Conservation (phyloP, 2,113 vertebrate genomes). For the Paramormyrops kingsleyae region DNA sequence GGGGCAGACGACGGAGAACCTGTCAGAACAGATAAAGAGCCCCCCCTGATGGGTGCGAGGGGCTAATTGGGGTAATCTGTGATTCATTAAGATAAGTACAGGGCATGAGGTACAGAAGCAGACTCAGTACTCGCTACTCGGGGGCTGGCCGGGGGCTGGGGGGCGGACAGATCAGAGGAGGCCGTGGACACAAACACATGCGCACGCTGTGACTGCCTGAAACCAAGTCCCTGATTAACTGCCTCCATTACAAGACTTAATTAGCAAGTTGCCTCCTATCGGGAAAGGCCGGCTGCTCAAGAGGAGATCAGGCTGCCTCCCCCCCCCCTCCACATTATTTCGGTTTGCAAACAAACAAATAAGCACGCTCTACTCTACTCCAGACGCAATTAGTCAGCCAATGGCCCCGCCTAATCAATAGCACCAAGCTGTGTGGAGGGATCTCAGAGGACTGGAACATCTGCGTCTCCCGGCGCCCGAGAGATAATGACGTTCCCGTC, state of each 20-base stretch:
- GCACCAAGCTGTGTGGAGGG: not conserved
- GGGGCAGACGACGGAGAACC: not conserved
- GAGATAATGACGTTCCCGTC: not conserved
- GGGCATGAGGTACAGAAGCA: not conserved
- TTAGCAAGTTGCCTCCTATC: constrained; percentile 29
- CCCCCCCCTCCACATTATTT: not conserved
- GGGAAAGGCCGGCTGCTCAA: constrained; percentile 13
- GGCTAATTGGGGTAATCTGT: constrained; percentile 18
- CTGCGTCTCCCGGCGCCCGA: not conserved
- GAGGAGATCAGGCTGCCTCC: not conserved
- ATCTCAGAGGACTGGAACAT: not conserved
- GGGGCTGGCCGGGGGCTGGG: not conserved
- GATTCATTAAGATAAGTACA: constrained; percentile 14
- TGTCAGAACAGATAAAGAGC: constrained; percentile 12
- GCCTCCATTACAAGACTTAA: constrained; percentile 35
- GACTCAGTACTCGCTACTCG: not conserved
- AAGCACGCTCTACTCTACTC: not conserved
- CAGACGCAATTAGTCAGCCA: constrained; percentile 3
- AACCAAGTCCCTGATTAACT: constrained; percentile 32
- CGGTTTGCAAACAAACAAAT: constrained; percentile 4
- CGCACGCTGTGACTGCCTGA: not conserved
- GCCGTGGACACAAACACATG: not conserved
- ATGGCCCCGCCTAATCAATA: not conserved
- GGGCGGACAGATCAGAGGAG: not conserved
- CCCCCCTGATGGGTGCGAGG: not conserved